Conservation (phyloP, 2,113 vertebrate genomes). For the Nestor notabilis region DNA sequence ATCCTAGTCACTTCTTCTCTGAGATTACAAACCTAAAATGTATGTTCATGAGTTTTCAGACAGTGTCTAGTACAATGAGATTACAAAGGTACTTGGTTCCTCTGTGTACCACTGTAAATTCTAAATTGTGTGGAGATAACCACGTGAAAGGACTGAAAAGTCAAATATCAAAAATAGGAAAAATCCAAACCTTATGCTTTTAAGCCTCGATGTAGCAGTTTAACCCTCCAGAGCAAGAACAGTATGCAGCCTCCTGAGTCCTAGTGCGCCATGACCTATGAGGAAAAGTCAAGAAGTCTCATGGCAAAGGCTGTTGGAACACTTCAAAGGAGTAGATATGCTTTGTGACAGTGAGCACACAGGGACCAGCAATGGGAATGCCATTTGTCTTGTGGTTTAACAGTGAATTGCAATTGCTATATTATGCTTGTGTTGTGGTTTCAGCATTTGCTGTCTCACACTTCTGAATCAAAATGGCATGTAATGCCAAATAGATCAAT, state of each 20-base stretch:
- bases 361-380: not conserved
- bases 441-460: not conserved
- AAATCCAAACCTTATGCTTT: not conserved
- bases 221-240: not conserved
- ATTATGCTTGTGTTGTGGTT: not conserved
- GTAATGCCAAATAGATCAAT: not conserved
- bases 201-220: not conserved
- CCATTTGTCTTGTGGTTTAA: not conserved
- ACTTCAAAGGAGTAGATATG: not conserved
- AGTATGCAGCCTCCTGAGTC: not conserved
- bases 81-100: not conserved
- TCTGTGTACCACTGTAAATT: not conserved
- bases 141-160: not conserved
- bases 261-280: not conserved
- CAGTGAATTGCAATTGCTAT: not conserved
- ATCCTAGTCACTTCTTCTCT: not conserved
- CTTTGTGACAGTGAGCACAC: not conserved
- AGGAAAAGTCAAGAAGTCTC: not conserved
- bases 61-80: not conserved
- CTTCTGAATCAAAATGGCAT: not conserved
- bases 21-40: not conserved
- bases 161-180: not conserved
- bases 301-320: not conserved
- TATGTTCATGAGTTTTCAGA: conserved; percentile 28
- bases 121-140: not conserved